Evolutionary conservation across 2,888 invertebrate species (phyloP).

Genomic region (Chelonus formosanus): DNA sequence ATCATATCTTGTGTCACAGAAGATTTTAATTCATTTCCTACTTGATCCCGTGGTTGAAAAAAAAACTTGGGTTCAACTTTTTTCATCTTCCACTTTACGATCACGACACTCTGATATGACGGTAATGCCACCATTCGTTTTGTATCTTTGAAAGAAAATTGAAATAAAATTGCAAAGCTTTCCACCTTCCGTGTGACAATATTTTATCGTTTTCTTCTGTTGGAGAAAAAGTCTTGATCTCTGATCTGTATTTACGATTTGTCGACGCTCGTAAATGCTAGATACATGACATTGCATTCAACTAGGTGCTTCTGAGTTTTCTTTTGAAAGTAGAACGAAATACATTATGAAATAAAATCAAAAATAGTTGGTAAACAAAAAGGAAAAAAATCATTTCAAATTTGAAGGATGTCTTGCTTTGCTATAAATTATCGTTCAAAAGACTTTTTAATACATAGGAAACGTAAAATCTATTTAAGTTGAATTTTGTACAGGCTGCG

Average conservation of each 20-base stretch:
- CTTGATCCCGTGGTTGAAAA: neutral
- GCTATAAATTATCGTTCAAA: no score
- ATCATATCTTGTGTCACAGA: neutral
- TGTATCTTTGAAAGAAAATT: neutral
- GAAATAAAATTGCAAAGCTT: conserved; percentile 8
- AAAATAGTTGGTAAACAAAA: neutral
- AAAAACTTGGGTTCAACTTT: neutral
- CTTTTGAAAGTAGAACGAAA: neutral
- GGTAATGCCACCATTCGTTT: conserved; percentile 5
- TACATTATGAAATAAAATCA: neutral
- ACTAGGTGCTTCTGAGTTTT: neutral
- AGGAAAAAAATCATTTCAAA: no score
- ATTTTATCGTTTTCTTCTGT: neutral
- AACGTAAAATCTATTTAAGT: no score
- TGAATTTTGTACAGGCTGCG: no score
- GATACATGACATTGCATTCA: conserved; percentile 7
- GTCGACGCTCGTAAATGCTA: conserved; percentile 12
- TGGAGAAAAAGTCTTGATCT: neutral
- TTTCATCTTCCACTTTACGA: neutral
- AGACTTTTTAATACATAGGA: no score
- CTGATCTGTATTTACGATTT: conserved; percentile 17
- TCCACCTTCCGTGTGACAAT: conserved; percentile 2
- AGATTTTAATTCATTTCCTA: neutral
- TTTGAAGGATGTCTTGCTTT: no score
- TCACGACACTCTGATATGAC: neutral